phyloP scores from a whole-genome alignment of 35 echinoderm and acorn worm genomes.

The Antedon bifida region DNA sequence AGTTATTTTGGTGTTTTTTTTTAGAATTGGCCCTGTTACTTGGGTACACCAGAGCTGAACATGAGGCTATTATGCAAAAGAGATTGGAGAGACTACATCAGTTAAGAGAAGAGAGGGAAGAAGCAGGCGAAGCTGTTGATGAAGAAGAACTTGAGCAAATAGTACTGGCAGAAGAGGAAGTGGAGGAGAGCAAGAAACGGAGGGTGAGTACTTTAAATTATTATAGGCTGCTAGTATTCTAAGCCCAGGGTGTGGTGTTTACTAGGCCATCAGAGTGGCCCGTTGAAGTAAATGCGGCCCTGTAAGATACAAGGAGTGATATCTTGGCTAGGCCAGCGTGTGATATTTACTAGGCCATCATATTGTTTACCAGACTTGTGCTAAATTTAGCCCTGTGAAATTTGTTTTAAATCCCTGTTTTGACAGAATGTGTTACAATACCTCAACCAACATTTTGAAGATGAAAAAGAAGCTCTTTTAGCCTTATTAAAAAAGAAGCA shows the following conservation, averaged over 20 bases:
- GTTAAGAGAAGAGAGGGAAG: slow-evolving; percentile 50
- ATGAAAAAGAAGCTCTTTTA: slow-evolving; percentile 74
- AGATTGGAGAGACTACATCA: slow-evolving; percentile 47
- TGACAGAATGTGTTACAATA: slow-evolving; percentile 72
- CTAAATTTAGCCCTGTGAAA: no score
- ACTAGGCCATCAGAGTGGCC: no score
- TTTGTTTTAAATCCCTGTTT: background rate
- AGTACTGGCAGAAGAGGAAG: slow-evolving; percentile 42
- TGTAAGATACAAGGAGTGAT: no score
- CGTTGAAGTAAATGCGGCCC: no score
- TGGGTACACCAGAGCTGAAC: slow-evolving; percentile 49
- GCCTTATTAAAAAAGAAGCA: slow-evolving; percentile 47
- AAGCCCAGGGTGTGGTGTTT: no score
- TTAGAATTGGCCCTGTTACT: slow-evolving; percentile 50
- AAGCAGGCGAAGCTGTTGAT: slow-evolving; percentile 32
- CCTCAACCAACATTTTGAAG: slow-evolving; percentile 86
- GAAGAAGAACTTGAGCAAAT: slow-evolving; percentile 68
- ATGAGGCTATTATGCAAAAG: slow-evolving; percentile 50
- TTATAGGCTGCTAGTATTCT: no score
- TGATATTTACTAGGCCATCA: no score
- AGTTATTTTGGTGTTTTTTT: background rate
- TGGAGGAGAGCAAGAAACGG: slow-evolving; percentile 35
- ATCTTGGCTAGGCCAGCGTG: no score
- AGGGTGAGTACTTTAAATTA: slow-evolving; percentile 7
- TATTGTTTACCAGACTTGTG: no score